Percentiles rank a stretch among this genome's conserved stretches.
Evolutionary conservation across 2,113 vertebrate genomes (phyloP).

Genomic region (Strix uralensis): DNA sequence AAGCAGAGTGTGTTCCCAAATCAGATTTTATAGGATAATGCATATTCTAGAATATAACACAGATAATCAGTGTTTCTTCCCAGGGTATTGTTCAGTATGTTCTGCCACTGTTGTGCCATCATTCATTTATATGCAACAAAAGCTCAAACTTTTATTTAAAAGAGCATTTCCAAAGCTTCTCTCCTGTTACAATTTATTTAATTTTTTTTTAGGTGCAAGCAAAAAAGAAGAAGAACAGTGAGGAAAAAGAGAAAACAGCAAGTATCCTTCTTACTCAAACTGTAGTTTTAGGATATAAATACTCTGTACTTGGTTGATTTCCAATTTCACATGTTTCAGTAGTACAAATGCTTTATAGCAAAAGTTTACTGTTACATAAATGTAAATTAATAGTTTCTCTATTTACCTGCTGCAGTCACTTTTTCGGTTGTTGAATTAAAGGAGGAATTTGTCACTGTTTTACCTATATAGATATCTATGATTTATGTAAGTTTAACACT

Average conservation of each 20-base stretch:
- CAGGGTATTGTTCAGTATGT: neutral
- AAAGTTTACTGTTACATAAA: neutral
- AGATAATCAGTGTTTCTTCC: neutral
- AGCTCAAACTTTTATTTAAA: neutral
- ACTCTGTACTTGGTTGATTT: neutral
- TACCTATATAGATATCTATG: neutral
- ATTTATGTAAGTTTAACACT: neutral
- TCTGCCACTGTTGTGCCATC: neutral
- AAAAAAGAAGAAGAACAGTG: slow-evolving; percentile 90
- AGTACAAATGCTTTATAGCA: neutral
- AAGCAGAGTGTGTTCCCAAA: neutral
- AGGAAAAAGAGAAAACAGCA: slow-evolving; percentile 85
- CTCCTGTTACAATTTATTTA: neutral
- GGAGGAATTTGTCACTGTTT: neutral
- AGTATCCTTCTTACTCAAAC: slow-evolving; percentile 66
- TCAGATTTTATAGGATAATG: neutral
- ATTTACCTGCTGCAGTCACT: neutral
- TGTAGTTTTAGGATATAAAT: neutral
- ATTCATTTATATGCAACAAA: neutral
- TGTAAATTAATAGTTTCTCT: neutral
- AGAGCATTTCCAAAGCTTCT: neutral
- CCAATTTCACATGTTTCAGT: neutral
- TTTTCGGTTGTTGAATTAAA: neutral
- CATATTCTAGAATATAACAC: neutral
- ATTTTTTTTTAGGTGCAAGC: slow-evolving; percentile 76